Conservation (phyloP, 2,113 vertebrate genomes). For the Orcinus orca region DNA sequence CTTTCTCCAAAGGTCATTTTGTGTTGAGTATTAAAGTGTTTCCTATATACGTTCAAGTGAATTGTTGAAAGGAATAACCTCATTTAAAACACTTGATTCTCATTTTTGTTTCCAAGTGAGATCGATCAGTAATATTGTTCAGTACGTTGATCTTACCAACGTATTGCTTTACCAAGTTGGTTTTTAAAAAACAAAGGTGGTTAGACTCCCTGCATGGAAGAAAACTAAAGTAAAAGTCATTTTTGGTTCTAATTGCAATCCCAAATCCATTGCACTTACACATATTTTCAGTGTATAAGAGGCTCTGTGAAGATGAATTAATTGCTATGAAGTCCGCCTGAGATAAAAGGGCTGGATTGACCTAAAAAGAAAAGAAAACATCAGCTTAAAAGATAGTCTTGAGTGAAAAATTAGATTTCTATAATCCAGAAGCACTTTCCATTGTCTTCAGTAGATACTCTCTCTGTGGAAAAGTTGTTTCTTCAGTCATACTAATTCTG, state of each 20-base stretch:
- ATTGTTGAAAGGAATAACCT: slow-evolving; percentile 41
- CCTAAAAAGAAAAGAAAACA: neutral
- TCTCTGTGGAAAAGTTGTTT: neutral
- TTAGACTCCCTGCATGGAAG: slow-evolving; percentile 27
- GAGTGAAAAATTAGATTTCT: slow-evolving; percentile 16
- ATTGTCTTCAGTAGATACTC: neutral
- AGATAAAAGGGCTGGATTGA: neutral
- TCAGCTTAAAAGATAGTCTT: slow-evolving; percentile 25
- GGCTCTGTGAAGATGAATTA: slow-evolving; percentile 61
- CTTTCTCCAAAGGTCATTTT: slow-evolving; percentile 61
- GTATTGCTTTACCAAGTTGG: neutral
- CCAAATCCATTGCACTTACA: neutral
- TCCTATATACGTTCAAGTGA: neutral
- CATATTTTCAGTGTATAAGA: slow-evolving; percentile 20
- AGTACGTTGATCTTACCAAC: neutral
- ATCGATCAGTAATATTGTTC: neutral
- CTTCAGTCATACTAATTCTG: neutral
- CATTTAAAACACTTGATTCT: slow-evolving; percentile 18
- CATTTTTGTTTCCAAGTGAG: slow-evolving; percentile 36
- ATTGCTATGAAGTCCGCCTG: neutral
- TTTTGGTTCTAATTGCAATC: neutral
- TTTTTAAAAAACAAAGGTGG: slow-evolving; percentile 53
- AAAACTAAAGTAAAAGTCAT: slow-evolving; percentile 47
- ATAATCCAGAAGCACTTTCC: neutral
- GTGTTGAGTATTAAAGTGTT: slow-evolving; percentile 36